Evolutionary conservation across 2,797 vertebrate genomes (phyloP).

Genomic region (Pelodytes ibericus): DNA sequence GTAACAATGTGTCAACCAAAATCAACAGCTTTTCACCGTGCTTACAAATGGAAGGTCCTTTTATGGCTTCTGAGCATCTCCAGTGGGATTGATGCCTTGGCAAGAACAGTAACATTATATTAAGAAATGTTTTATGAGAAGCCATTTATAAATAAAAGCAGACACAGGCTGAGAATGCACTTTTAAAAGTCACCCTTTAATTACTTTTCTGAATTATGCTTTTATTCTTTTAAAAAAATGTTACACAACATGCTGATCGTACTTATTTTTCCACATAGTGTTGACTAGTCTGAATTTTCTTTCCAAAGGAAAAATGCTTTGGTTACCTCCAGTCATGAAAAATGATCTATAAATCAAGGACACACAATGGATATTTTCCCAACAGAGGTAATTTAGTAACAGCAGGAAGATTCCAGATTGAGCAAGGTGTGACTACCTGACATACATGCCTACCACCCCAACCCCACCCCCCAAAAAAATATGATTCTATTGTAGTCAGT

Average conservation of each 20-base stretch:
- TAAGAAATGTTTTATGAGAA: background rate
- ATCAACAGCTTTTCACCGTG: background rate
- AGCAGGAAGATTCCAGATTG: too few species aligned
- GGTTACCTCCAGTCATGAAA: too few species aligned
- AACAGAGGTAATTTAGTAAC: too few species aligned
- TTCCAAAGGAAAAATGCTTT: background rate
- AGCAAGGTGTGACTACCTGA: too few species aligned
- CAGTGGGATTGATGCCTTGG: constrained; percentile 7
- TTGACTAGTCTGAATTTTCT: background rate
- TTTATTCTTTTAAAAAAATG: background rate
- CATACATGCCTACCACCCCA: too few species aligned
- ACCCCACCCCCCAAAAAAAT: too few species aligned
- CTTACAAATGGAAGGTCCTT: background rate
- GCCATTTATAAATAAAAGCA: background rate
- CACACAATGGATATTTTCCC: too few species aligned
- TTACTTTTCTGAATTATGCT: constrained; percentile 5
- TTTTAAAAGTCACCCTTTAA: background rate
- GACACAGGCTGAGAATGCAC: background rate
- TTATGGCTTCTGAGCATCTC: background rate
- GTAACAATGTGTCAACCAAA: background rate
- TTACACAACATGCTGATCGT: background rate
- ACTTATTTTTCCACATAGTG: background rate
- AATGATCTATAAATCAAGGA: too few species aligned
- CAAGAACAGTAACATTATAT: constrained; percentile 15
- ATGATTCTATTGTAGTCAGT: too few species aligned